Base-by-base conservation (phyloP, 2,888 invertebrate genomes). In the Kuschelorhynchus macadamiae region DNA sequence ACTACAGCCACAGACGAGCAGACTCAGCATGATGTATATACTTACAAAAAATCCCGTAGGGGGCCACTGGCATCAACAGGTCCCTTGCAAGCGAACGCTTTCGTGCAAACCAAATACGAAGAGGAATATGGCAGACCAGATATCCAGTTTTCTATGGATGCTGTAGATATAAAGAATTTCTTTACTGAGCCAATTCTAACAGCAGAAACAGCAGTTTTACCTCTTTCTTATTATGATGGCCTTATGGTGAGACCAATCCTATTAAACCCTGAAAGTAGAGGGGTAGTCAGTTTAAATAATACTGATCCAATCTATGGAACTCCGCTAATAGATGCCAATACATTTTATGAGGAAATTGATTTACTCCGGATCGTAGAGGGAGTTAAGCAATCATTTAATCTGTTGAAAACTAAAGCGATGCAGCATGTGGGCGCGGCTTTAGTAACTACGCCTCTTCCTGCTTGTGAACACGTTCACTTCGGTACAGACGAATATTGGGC, bases 271-370 rank as follows among this genome's bases (percentile, higher is more conserved):
- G 86, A 86, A 77, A 91, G 91, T 72, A 84, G 88, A 79, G 92
- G 92, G 0, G 85, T 83, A 49, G 79, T 92, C 11, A 76, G 85
- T 64, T 81, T 95, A 1, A 91, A 90, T 74, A 83, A 86, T 0
- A 88, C 88, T 0, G 89, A 95, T 83, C 95, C 95, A 0, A 78
- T 89, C 56, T 88, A 87, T 78, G 91, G 92, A 0, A 86, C 87
- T 50, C 95, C 95, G 0, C 81, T 91, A 59, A 91, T 95, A 71
- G 90, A 90, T 76, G 88, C 94, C 0, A 89, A 89, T 72, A 90
- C 89, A 60, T 91, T 90, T 62, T 87, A 87, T 0, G 86, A 87
- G n/a, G 84, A 86, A 73, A 85, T 88, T 52, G 93, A 94, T 77
- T 72, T 91, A 4, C 84, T 87, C 49, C 84, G 86, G 9, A 85